Evolutionary conservation across 2,113 vertebrate genomes (phyloP), one percentile per base, ranked within the genome.

Genomic region (Caloenas nicobarica): DNA sequence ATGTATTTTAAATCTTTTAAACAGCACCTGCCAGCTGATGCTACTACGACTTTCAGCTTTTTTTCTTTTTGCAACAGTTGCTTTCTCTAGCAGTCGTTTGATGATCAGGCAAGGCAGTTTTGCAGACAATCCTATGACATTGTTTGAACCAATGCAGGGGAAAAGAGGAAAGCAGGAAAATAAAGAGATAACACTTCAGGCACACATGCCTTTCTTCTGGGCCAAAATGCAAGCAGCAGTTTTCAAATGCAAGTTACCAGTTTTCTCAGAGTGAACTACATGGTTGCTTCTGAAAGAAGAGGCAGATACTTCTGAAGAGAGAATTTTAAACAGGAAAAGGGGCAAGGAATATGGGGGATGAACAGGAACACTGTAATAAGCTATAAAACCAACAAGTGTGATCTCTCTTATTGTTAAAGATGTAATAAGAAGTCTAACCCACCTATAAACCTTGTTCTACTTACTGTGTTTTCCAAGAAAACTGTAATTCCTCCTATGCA

Each of bases 301-400:
- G 29, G 18, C 25, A 64, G 50, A 25, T 26, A 56, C 34, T 46
- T 73, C n/a, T 31, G 13, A 69, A 56, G 15, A 70, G 3, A 72
- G 8, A 57, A 54, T 34, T 87, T 68, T 64, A 14, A 84, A 77
- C 19, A 53, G 10, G 51, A 42, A 53, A 77, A 29, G 12, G 6
- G 19, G 2, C 10, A 68, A 34, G 0, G 2, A 38, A 5, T 15
- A 25, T 4, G 19, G 5, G 5, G 15, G 2, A 9, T 6, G 21
- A 40, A 50, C 4, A 87, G 16, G 11, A 70, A 56, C 18, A 23
- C 2, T 34, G 4, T 38, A 58, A 50, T 17, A 66, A 13, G 29
- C n/a, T 53, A 29, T 58, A 56, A 56, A 72, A 54, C 13, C 7
- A 84, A 3, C 5, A 76, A 48, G 7, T 9, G 9, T 23, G 28